Evolutionary conservation across 2,797 vertebrate genomes (phyloP).

Genomic region (Myotis planiceps): DNA sequence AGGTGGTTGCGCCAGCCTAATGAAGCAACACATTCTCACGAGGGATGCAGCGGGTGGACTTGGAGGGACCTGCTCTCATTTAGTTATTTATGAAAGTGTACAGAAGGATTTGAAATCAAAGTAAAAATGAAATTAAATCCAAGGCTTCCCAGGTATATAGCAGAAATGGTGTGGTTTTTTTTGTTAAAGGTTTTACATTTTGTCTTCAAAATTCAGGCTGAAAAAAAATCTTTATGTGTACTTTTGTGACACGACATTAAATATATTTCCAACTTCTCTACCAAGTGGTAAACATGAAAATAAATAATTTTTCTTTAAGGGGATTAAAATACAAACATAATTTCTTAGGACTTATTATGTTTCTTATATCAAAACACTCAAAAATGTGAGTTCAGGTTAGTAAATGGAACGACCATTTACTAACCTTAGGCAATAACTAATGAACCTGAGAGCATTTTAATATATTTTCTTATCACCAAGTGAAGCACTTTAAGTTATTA

Average conservation of each 20-base stretch:
- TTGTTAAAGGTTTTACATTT: constrained; percentile 29
- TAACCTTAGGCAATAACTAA: constrained; percentile 91
- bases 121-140: constrained; percentile 26
- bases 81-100: constrained; percentile 60
- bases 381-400: constrained; percentile 78
- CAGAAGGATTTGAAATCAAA: constrained; percentile 47
- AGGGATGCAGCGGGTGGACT: constrained; percentile 75
- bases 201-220: background rate
- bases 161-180: background rate
- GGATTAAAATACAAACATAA: constrained; percentile 63
- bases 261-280: constrained; percentile 28
- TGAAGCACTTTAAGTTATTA: constrained; percentile 89
- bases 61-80: constrained; percentile 65
- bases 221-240: background rate
- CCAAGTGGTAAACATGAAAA: constrained; percentile 52
- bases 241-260: constrained; percentile 1
- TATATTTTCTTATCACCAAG: constrained; percentile 85
- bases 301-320: constrained; percentile 50
- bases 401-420: constrained; percentile 88
- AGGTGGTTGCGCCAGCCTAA: constrained; percentile 91
- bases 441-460: constrained; percentile 89
- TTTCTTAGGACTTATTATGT: constrained; percentile 61
- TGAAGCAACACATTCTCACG: constrained; percentile 80
- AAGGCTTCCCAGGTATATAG: background rate
- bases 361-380: constrained; percentile 66